These are phyloP conservation scores for Aptenodytes forsteri DNA, from an alignment of 2,113 vertebrate species.

Conservation along the genomic window DNA sequence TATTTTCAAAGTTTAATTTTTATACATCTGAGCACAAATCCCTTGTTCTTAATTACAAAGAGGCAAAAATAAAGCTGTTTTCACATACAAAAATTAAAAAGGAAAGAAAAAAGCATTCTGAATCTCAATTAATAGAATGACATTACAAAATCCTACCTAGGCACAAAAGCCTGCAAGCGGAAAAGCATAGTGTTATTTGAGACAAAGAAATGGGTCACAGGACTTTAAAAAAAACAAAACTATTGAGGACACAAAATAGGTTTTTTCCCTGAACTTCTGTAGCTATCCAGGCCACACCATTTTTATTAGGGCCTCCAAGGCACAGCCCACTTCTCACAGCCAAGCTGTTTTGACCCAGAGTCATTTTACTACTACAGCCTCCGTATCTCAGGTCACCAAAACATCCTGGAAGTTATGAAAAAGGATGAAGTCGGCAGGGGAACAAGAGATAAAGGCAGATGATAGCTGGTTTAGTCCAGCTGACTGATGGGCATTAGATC, in stretches of 20 bases:
- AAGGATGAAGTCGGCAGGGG: neutral
- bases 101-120: neutral
- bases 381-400: neutral
- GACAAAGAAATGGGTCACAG: slow-evolving; percentile 19
- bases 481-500: neutral
- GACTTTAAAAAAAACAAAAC: neutral
- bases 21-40: neutral
- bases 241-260: neutral
- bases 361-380: neutral
- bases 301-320: neutral
- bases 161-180: neutral
- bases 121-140: neutral
- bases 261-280: neutral
- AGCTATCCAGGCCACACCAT: neutral
- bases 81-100: neutral
- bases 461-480: neutral
- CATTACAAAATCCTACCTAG: neutral
- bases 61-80: neutral
- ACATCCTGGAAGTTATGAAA: neutral
- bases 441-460: neutral
- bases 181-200: neutral
- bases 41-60: neutral
- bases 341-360: neutral
- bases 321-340: neutral
- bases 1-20: neutral